Conservation (phyloP, 2,797 vertebrate genomes). For the Geotrypetes seraphini region DNA sequence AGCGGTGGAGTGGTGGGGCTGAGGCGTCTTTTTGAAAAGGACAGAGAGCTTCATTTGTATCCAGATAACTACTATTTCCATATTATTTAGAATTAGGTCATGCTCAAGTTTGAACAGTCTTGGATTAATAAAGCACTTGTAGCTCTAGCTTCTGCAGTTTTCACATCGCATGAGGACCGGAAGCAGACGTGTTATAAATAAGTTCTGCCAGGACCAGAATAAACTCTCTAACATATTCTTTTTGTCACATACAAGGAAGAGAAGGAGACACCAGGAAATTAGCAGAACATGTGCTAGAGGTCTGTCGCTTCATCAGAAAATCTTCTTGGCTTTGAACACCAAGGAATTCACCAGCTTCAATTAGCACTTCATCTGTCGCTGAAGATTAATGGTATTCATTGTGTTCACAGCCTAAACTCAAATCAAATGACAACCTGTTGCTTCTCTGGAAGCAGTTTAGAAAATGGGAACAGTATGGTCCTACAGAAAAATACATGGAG, state of each 20-base stretch:
- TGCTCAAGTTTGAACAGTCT: constrained; percentile 16
- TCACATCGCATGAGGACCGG: neutral
- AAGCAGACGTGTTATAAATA: neutral
- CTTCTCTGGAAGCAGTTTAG: neutral
- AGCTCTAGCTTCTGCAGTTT: neutral
- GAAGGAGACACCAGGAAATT: neutral
- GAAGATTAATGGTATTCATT: fast-evolving
- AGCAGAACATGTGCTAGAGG: neutral
- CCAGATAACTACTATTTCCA: too few species aligned
- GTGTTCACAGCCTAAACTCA: neutral
- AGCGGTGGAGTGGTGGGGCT: too few species aligned
- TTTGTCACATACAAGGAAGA: fast-evolving
- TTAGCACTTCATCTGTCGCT: neutral
- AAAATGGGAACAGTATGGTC: neutral
- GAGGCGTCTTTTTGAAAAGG: too few species aligned
- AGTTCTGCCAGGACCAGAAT: neutral
- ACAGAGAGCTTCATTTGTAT: too few species aligned
- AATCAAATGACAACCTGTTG: neutral
- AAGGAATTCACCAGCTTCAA: neutral
- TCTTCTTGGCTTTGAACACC: neutral
- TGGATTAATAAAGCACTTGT: neutral
- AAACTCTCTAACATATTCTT: neutral
- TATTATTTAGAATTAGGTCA: constrained; percentile 13
- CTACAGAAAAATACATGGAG: neutral
- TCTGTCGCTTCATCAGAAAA: neutral